These are phyloP conservation scores for Calliphora vicina DNA, from an alignment of 1,140 invertebrate species.

Conservation along the genomic window DNA sequence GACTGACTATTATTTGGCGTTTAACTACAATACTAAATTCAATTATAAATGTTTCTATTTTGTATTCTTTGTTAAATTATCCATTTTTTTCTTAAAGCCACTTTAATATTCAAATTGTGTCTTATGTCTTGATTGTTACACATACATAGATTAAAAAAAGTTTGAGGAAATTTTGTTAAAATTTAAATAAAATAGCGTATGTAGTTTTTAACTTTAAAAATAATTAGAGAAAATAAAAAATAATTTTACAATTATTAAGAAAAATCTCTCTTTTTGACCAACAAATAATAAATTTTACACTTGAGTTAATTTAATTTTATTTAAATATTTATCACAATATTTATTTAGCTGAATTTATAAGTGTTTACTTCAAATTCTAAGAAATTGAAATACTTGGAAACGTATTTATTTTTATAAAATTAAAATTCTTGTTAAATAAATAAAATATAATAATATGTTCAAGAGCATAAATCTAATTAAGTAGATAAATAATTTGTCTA, in stretches of 20 bases:
- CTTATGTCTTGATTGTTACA: neutral
- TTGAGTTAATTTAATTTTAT: neutral
- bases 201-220: neutral
- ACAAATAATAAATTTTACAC: neutral
- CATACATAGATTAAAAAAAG: neutral
- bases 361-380: too few species aligned
- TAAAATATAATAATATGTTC: too few species aligned
- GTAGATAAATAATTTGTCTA: too few species aligned
- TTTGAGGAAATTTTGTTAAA: neutral
- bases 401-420: too few species aligned
- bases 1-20: neutral
- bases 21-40: neutral
- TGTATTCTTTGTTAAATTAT: neutral
- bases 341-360: too few species aligned
- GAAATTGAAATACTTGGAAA: too few species aligned
- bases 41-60: constrained; percentile 1
- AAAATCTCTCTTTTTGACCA: neutral
- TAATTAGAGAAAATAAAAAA: neutral
- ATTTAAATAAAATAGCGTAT: neutral
- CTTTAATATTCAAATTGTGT: neutral
- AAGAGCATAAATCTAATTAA: too few species aligned
- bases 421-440: too few species aligned
- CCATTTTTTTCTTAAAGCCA: neutral
- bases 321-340: too few species aligned
- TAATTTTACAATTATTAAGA: neutral